Evolutionary conservation across 2,888 invertebrate species (phyloP).

Genomic region (Thymelicus sylvestris): DNA sequence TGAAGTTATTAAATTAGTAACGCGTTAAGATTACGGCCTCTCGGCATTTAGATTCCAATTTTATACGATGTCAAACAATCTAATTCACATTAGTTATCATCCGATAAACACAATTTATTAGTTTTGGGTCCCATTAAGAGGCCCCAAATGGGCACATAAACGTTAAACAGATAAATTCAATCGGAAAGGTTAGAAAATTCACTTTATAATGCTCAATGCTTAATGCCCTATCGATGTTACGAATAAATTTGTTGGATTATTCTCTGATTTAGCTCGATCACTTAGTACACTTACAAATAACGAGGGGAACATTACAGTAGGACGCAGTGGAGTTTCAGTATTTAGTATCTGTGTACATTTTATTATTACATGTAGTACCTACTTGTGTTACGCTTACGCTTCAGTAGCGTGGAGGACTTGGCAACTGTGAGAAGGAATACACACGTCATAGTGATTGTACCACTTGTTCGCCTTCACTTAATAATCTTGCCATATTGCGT

Average conservation of each 20-base stretch:
- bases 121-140: constrained; percentile 31
- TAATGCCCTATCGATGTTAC: constrained; percentile 17
- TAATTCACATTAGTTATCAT: constrained; percentile 37
- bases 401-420: not conserved
- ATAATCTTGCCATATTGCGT: not conserved
- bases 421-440: not conserved
- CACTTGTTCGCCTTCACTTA: not conserved
- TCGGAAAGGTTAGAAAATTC: constrained; percentile 33
- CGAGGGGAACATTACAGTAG: not conserved
- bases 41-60: constrained; percentile 29
- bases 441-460: not conserved
- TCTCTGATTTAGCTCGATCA: not conserved
- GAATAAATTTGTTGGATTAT: constrained; percentile 9
- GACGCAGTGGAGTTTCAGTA: not conserved
- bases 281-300: not conserved
- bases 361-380: too few relatives aligned
- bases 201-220: constrained; percentile 23
- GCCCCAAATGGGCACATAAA: constrained; percentile 32
- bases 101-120: constrained; percentile 37
- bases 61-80: constrained; percentile 31
- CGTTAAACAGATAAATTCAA: constrained; percentile 33
- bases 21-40: constrained; percentile 15
- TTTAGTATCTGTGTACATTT: too few relatives aligned
- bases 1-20: constrained; percentile 22
- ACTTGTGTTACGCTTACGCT: too few relatives aligned